Conservation (phyloP, 2,797 vertebrate species). For the Menidia menidia region DNA sequence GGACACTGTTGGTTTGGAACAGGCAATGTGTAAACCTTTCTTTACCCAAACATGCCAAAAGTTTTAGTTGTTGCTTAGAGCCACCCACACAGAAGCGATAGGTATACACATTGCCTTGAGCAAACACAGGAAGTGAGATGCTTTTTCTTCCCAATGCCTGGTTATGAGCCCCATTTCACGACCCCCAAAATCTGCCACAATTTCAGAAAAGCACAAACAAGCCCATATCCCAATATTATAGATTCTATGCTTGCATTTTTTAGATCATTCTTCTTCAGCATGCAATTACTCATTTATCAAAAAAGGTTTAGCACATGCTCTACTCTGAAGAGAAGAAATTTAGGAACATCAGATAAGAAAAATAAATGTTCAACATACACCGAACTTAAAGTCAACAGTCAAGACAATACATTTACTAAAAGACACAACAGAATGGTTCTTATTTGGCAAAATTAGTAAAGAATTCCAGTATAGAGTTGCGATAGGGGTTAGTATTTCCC, state of each 20-base stretch:
- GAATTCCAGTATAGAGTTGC: slow-evolving; percentile 77
- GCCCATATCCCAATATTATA: slow-evolving; percentile 43
- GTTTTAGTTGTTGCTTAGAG: slow-evolving; percentile 75
- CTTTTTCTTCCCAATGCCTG: slow-evolving; percentile 27
- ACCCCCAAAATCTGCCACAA: slow-evolving; percentile 38
- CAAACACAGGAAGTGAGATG: slow-evolving; percentile 59
- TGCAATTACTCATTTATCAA: slow-evolving; percentile 59
- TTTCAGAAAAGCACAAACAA: slow-evolving; percentile 42
- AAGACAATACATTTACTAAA: slow-evolving; percentile 34
- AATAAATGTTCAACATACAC: slow-evolving; percentile 43
- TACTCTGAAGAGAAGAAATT: slow-evolving; percentile 47
- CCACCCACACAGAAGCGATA: slow-evolving; percentile 82
- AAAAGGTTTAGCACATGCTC: slow-evolving; percentile 54
- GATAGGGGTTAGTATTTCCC: slow-evolving; percentile 75
- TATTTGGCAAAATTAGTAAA: slow-evolving; percentile 82
- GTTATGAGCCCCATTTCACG: slow-evolving; percentile 33
- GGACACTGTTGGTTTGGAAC: slow-evolving; percentile 77
- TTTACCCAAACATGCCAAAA: slow-evolving; percentile 79
- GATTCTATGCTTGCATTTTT: slow-evolving; percentile 46
- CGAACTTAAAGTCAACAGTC: slow-evolving; percentile 53
- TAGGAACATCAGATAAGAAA: slow-evolving; percentile 41
- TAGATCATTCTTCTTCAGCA: slow-evolving; percentile 56
- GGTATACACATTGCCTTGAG: slow-evolving; percentile 82
- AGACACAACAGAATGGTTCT: slow-evolving; percentile 35
- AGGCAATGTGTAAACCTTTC: slow-evolving; percentile 86